A percentile compares a stretch with the other conserved stretches of the same genome.
These are phyloP conservation scores for Etheostoma perlongum DNA, from an alignment of 2,797 vertebrate species.

Conservation along the genomic window DNA sequence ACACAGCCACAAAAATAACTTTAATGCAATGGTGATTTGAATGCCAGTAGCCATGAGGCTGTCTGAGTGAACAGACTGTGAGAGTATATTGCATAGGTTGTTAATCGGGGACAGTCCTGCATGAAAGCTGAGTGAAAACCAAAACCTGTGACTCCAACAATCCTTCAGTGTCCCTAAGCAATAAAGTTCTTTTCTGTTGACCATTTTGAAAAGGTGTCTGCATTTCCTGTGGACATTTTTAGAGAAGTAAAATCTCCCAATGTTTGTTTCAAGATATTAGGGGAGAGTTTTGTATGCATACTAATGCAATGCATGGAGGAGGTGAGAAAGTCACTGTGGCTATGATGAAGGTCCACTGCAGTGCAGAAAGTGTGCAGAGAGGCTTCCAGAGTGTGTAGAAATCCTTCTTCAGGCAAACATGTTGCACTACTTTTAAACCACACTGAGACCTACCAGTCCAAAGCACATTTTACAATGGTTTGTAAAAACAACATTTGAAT, in stretches of 20 bases:
- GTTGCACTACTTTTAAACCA: slow-evolving; percentile 38
- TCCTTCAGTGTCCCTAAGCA: slow-evolving; percentile 36
- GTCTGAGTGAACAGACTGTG: slow-evolving; percentile 63
- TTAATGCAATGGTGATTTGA: slow-evolving; percentile 74
- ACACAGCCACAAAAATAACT: slow-evolving; percentile 72
- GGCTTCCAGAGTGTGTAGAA: slow-evolving; percentile 39
- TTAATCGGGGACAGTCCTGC: slow-evolving; percentile 70
- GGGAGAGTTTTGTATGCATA: slow-evolving; percentile 31
- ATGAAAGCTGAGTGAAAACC: slow-evolving; percentile 62
- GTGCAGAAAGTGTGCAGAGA: slow-evolving; percentile 34
- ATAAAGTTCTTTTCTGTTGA: slow-evolving; percentile 38
- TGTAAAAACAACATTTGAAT: slow-evolving; percentile 77
- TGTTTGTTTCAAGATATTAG: slow-evolving; percentile 41
- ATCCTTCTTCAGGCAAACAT: slow-evolving; percentile 42
- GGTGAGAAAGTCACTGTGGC: slow-evolving; percentile 34
- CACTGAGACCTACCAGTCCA: slow-evolving; percentile 40
- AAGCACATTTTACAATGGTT: slow-evolving; percentile 58
- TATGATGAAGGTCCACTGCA: slow-evolving; percentile 33
- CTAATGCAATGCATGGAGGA: slow-evolving; percentile 41
- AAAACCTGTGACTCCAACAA: slow-evolving; percentile 41
- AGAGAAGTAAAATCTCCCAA: slow-evolving; percentile 32
- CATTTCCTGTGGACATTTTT: slow-evolving; percentile 23
- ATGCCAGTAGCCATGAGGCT: slow-evolving; percentile 63
- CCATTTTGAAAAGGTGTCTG: slow-evolving; percentile 13
- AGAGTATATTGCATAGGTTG: slow-evolving; percentile 81